A percentile compares a stretch with the other conserved stretches of the same genome.
Evolutionary conservation across 2,888 invertebrate genomes (phyloP).

Genomic region (Euspilapteryx auroguttella): DNA sequence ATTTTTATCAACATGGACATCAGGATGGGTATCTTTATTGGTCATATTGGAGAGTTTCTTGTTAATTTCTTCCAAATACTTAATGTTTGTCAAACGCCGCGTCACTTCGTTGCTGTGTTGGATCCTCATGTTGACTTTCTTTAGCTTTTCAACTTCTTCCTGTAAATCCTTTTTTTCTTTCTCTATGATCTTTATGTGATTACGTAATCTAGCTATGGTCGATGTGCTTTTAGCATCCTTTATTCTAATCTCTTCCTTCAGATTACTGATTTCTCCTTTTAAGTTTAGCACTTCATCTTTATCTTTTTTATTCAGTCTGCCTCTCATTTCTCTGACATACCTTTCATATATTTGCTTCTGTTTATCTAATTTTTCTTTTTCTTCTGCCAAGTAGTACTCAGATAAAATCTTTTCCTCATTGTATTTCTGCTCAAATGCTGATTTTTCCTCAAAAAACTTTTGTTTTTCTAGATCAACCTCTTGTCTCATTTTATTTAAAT

Average conservation of each 20-base stretch:
- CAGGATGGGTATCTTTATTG: constrained; percentile 24
- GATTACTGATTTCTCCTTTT: constrained; percentile 65
- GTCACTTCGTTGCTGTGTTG: constrained; percentile 62
- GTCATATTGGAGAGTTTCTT: constrained; percentile 42
- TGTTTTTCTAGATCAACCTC: constrained; percentile 65
- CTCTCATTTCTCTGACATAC: constrained; percentile 69
- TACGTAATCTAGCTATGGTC: constrained; percentile 71
- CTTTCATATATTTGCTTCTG: constrained; percentile 68
- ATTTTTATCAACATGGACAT: constrained; percentile 5
- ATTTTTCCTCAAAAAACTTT: constrained; percentile 64
- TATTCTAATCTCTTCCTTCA: constrained; percentile 69
- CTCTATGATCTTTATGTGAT: constrained; percentile 72
- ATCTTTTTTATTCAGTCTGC: constrained; percentile 67
- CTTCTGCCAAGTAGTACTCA: constrained; percentile 69
- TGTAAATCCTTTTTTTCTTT: constrained; percentile 68
- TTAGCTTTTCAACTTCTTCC: constrained; percentile 67
- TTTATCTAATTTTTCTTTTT: constrained; percentile 67
- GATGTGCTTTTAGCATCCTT: constrained; percentile 75
- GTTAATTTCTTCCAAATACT: constrained; percentile 76
- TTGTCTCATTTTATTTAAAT: constrained; percentile 55
- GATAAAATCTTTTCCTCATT: constrained; percentile 67
- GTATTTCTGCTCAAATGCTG: constrained; percentile 57
- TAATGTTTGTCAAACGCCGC: constrained; percentile 65
- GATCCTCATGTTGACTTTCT: constrained; percentile 67
- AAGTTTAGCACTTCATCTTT: constrained; percentile 68